phyloP scores from a whole-genome alignment of 2,113 vertebrate genomes.

The Calonectris borealis region DNA sequence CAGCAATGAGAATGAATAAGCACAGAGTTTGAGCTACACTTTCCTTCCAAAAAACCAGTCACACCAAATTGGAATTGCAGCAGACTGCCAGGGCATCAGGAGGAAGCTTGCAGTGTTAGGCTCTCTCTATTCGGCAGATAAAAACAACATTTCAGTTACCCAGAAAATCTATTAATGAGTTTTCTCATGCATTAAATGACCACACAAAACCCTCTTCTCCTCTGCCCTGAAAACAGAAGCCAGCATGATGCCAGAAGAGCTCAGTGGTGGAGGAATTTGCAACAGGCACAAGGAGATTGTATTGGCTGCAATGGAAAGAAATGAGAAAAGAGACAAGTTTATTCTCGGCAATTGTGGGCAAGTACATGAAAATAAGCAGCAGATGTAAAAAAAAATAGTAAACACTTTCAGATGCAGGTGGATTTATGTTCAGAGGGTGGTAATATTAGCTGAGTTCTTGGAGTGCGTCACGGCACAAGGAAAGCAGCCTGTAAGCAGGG shows the following conservation, averaged over 20 bases:
- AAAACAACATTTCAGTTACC: slow-evolving; percentile 45
- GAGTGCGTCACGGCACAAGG: neutral
- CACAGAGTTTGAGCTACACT: neutral
- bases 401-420: neutral
- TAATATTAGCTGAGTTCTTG: neutral
- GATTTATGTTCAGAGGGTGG: neutral
- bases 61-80: slow-evolving; percentile 27
- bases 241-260: slow-evolving; percentile 9
- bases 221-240: slow-evolving; percentile 18
- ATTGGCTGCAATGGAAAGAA: neutral
- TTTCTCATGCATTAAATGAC: slow-evolving; percentile 64
- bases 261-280: neutral
- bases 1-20: neutral
- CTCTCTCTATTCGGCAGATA: neutral
- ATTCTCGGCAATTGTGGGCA: neutral
- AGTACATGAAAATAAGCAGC: neutral
- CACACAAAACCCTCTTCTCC: slow-evolving; percentile 48
- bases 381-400: neutral
- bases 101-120: neutral
- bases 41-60: slow-evolving; percentile 27
- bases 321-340: neutral
- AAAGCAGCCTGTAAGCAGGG: neutral
- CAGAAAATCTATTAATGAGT: slow-evolving; percentile 56
- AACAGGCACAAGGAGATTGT: neutral
- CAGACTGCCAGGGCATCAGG: slow-evolving; percentile 20